A percentile compares a stretch with the other conserved stretches of the same genome.
Evolutionary conservation across 2,113 vertebrate species (phyloP).

Genomic region (human): DNA sequence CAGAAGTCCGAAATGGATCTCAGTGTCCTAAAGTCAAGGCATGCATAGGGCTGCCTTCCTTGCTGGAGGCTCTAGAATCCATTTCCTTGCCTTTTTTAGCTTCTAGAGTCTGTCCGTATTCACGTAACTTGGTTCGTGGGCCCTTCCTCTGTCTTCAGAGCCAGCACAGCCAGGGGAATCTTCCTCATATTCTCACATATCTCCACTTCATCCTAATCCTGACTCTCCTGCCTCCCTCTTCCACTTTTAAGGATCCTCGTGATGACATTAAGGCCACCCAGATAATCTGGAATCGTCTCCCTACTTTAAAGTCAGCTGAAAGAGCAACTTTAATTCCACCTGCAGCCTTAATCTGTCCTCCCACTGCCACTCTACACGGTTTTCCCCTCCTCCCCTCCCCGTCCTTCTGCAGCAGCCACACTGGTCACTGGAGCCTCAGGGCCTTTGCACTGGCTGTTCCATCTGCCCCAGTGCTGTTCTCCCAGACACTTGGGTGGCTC

Average conservation of each 20-base stretch:
- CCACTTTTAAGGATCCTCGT: neutral
- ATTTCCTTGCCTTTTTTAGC: too few species aligned
- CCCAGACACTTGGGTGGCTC: accelerated
- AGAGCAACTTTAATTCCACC: neutral
- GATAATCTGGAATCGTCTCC: accelerated
- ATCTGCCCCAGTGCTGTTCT: neutral
- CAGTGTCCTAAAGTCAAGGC: neutral
- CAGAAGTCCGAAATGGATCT: neutral
- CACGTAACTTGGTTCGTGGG: neutral
- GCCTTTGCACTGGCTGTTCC: neutral
- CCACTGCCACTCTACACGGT: accelerated
- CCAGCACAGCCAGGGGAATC: neutral
- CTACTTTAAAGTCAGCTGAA: neutral
- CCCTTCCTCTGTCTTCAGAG: neutral
- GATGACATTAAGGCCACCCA: accelerated
- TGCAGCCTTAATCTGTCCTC: too few species aligned
- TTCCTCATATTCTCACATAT: neutral
- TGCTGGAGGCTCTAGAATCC: neutral
- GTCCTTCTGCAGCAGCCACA: too few species aligned
- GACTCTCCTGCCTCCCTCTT: neutral
- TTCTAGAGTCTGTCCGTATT: neutral
- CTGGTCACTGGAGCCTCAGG: neutral
- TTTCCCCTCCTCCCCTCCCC: neutral
- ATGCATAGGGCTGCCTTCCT: neutral
- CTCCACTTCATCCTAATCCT: neutral